Evolutionary conservation across 2,888 invertebrate species (phyloP).

Genomic region (Drosophila mimetica): DNA sequence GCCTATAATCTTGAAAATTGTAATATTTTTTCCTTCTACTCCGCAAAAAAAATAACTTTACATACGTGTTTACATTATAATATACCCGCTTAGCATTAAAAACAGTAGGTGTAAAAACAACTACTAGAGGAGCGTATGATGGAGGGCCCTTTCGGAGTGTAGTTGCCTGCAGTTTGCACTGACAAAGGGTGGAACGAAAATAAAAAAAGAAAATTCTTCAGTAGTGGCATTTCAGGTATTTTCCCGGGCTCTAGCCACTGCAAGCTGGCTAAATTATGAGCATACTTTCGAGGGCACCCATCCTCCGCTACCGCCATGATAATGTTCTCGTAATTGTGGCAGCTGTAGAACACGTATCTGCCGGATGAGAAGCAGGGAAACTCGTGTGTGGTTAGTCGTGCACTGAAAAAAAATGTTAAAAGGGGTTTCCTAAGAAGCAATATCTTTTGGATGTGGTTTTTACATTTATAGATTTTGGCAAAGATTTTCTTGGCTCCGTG

Average conservation of each 20-base stretch:
- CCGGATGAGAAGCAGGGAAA: constrained; percentile 24
- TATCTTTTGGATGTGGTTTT: no score
- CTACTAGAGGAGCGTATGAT: constrained; percentile 35
- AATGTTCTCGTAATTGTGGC: constrained; percentile 67
- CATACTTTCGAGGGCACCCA: constrained; percentile 59
- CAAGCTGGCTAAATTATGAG: constrained; percentile 41
- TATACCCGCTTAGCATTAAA: neutral
- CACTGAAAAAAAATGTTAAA: neutral
- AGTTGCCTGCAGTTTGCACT: constrained; percentile 49
- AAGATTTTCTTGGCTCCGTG: no score
- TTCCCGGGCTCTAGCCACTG: constrained; percentile 7
- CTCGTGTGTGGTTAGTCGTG: constrained; percentile 13
- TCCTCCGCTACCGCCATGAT: constrained; percentile 40
- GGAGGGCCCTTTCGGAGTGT: constrained; percentile 58
- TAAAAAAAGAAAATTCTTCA: constrained; percentile 8
- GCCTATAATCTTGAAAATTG: no score
- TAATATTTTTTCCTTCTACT: neutral
- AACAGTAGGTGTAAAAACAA: constrained; percentile 10
- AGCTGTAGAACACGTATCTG: constrained; percentile 41
- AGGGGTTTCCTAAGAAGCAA: no score
- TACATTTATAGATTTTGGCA: no score
- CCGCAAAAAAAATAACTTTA: no score
- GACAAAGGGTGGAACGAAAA: constrained; percentile 27
- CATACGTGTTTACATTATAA: no score
- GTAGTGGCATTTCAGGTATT: constrained; percentile 39